Evolutionary conservation across 2,113 vertebrate genomes (phyloP), one percentile per base, ranked within the genome.

Genomic region (Bos taurus): DNA sequence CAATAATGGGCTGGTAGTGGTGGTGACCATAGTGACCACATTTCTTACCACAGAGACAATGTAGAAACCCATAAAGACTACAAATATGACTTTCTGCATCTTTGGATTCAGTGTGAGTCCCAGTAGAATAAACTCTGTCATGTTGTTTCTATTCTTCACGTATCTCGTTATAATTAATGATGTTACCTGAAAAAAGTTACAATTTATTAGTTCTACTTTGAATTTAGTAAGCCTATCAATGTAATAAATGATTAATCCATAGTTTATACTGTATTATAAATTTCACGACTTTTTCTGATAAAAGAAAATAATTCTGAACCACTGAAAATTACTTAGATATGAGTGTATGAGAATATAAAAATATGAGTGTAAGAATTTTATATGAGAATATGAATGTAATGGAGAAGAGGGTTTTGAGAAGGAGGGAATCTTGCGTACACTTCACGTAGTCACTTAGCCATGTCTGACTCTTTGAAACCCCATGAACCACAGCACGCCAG

Each of bases 61-160:
- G 19, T 98, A 99, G 86, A 98, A 96, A 43, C 97, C 5, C 21
- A 98, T 84, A 87, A 98, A 98, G 1, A 98, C 16, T 54, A 93
- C 90, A 64, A 98, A 99, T 59, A 62, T 57, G 1, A 97, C 82
- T 89, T 98, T 98, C 78, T 98, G 96, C 48, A 84, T 7, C 0
- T 78, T 78, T 62, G 87, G 92, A 54, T 98, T 97, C 21, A 89
- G 86, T 19, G 97, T 96, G 62, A 99, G 86, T 2, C 98, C 97
- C 40, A 71, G 64, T 21, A 71, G 64, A 71, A 71, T n/a, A 19
- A 71, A 71, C 64, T 71, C 64, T 71, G 64, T 71, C 33, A 67
- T 19, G 17, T 56, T 56, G 54, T 26, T 98, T 19, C 19, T n/a
- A 3, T 96, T 97, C 50, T 77, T 87, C 91, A 52, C 98, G 54